Evolutionary conservation across 1,140 invertebrate species (phyloP).

Genomic region (Physella acuta): DNA sequence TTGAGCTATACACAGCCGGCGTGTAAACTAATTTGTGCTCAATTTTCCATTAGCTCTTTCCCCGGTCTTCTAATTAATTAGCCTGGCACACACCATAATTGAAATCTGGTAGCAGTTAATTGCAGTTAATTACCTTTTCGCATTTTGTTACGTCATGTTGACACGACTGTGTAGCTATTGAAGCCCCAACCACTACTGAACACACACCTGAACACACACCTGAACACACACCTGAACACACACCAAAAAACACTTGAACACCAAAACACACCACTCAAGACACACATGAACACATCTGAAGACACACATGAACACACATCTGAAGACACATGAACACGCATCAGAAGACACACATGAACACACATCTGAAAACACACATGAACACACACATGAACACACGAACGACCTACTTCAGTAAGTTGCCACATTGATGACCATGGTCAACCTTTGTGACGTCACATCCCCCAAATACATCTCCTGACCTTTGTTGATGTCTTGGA

Average conservation of each 20-base stretch:
- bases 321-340: background rate
- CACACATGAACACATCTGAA: slow-evolving; percentile 2
- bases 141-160: no score
- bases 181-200: no score
- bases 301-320: background rate
- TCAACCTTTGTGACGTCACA: background rate
- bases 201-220: no score
- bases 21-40: no score
- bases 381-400: background rate
- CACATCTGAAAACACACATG: background rate
- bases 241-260: slow-evolving; percentile 9
- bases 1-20: no score
- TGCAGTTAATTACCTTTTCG: no score
- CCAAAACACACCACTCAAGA: background rate
- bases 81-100: no score
- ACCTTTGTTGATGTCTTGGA: background rate
- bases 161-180: no score
- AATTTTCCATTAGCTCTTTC: no score
- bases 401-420: slow-evolving; percentile 1
- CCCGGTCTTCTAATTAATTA: no score
- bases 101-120: no score
- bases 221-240: no score
- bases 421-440: background rate
- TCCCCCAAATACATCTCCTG: background rate
- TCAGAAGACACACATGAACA: background rate